A percentile compares a stretch with the other conserved stretches of the same genome.
Evolutionary conservation across 2,113 vertebrate species (phyloP).

Genomic region (Saguinus midas): DNA sequence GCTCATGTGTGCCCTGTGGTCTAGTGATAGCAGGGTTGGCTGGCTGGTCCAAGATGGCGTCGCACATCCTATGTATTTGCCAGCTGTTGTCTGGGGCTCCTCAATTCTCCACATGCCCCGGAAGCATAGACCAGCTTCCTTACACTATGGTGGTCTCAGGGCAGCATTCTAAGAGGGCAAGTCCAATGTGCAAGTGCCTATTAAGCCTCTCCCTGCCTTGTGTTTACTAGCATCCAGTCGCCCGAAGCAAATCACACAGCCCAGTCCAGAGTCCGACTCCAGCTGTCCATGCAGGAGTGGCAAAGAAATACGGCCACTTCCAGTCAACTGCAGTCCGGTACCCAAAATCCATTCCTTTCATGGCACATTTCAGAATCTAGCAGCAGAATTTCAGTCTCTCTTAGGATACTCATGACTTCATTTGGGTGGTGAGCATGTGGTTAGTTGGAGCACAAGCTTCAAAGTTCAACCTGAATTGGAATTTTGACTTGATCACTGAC

Average conservation of each 20-base stretch:
- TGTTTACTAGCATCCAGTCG: neutral
- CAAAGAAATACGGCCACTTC: neutral
- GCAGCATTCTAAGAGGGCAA: neutral
- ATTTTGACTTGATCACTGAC: neutral
- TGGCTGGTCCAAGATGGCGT: too few relatives aligned
- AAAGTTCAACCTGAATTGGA: neutral
- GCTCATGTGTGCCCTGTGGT: neutral
- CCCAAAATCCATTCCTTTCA: neutral
- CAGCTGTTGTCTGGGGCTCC: neutral
- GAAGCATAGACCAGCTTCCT: neutral
- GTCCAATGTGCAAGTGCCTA: neutral
- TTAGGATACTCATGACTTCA: neutral
- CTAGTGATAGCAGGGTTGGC: neutral
- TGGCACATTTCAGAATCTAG: neutral
- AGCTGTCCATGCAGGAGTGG: neutral
- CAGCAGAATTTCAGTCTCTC: neutral
- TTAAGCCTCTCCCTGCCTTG: neutral
- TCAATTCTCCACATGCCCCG: neutral
- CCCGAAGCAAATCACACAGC: neutral
- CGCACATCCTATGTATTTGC: fast-evolving
- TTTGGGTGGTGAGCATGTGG: neutral
- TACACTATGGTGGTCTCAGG: neutral
- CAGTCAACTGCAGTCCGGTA: too few relatives aligned
- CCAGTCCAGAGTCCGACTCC: neutral
- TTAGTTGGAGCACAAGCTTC: neutral